phyloP scores from a whole-genome alignment of 23 tunicate species.

The Trididemnum nubilum region DNA sequence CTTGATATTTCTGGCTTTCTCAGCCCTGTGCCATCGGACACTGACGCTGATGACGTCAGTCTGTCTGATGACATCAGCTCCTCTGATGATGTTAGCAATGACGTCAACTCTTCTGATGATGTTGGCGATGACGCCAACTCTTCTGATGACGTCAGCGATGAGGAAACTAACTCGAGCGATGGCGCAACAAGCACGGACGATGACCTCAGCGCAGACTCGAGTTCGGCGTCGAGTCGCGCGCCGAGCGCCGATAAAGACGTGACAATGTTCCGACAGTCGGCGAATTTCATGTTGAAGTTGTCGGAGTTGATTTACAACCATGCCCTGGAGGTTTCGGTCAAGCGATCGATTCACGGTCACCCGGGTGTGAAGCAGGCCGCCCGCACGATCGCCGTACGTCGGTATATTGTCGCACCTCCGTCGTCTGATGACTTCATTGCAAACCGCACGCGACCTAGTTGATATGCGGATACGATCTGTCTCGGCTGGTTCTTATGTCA shows the following conservation, averaged over 20 bases:
- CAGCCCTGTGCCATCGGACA: too few relatives aligned
- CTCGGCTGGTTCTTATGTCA: too few relatives aligned
- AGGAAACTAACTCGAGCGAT: slow-evolving; percentile 6
- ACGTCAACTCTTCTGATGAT: not conserved
- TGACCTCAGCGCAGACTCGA: slow-evolving; percentile 6
- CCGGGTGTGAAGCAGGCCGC: slow-evolving; percentile 35
- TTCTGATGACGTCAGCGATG: not conserved
- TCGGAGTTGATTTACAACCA: slow-evolving; percentile 93
- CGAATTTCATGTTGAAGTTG: slow-evolving; percentile 89
- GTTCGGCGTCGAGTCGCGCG: not conserved
- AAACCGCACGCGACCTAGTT: too few relatives aligned
- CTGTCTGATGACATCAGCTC: too few relatives aligned
- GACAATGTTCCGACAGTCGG: slow-evolving; percentile 82
- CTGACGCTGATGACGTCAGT: too few relatives aligned
- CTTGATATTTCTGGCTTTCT: too few relatives aligned
- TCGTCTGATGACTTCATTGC: not conserved
- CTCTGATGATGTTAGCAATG: not conserved
- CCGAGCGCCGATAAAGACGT: slow-evolving; percentile 55
- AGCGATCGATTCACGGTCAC: slow-evolving; percentile 52
- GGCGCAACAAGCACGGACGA: slow-evolving; percentile 19
- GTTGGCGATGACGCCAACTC: slow-evolving; percentile 1
- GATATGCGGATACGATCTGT: too few relatives aligned
- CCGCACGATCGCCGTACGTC: slow-evolving; percentile 36
- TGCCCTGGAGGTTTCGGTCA: slow-evolving; percentile 81
- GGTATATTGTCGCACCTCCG: not conserved